A percentile compares a stretch with the other conserved stretches of the same genome.
Conservation (phyloP, 2,888 invertebrate species). For the Brachylomia viminalis region DNA sequence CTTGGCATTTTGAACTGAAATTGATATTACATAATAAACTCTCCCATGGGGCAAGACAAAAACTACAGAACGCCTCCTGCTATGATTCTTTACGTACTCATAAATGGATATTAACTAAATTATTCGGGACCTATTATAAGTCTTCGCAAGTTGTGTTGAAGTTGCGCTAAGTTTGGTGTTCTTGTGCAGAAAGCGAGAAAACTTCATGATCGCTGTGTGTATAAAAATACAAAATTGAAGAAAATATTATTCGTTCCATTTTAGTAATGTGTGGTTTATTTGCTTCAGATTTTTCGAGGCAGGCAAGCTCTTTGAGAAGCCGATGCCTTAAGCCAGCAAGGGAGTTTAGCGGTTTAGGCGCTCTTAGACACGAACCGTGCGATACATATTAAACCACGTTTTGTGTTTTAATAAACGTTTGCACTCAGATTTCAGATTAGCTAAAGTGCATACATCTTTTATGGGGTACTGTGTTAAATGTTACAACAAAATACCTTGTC, state of each 20-base stretch:
- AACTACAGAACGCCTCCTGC: too few relatives aligned
- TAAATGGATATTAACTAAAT: too few relatives aligned
- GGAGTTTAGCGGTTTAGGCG: not conserved
- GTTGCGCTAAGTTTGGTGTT: conserved; percentile 62
- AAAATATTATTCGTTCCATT: conserved; percentile 17
- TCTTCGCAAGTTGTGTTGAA: conserved; percentile 29
- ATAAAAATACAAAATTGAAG: conserved; percentile 25
- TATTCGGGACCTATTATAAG: conserved; percentile 47
- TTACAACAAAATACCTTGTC: too few relatives aligned
- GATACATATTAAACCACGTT: not conserved
- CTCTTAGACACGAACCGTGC: not conserved
- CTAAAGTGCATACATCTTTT: too few relatives aligned
- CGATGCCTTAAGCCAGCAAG: not conserved
- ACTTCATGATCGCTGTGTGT: conserved; percentile 25
- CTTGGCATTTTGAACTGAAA: not conserved
- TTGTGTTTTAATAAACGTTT: too few relatives aligned
- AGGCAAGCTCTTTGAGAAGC: conserved; percentile 10
- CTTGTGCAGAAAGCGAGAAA: conserved; percentile 62
- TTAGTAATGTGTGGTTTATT: conserved; percentile 24
- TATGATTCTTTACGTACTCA: not conserved
- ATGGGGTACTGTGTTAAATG: too few relatives aligned
- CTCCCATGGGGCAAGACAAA: not conserved
- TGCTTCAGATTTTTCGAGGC: not conserved
- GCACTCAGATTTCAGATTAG: too few relatives aligned
- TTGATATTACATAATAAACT: not conserved